Percentiles rank a stretch among this genome's conserved stretches.
These are phyloP conservation scores for Diaprepes abbreviatus DNA, from an alignment of 2,888 invertebrate species.

Conservation along the genomic window DNA sequence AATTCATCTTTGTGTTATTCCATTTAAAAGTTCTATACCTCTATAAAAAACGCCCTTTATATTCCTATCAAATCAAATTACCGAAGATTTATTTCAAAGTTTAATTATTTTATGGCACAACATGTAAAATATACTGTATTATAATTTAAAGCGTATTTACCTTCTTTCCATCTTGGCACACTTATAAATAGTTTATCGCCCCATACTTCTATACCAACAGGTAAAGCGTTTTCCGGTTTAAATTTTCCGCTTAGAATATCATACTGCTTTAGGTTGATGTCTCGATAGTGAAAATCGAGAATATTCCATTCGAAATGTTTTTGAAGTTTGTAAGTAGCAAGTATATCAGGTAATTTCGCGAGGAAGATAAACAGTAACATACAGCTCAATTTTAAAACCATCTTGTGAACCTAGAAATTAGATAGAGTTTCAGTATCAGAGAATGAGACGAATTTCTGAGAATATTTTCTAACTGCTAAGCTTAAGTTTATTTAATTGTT, in stretches of 20 bases:
- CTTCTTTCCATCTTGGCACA: conserved; percentile 85
- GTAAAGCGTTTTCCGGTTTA: conserved; percentile 83
- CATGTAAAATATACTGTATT: not conserved
- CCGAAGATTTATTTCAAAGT: too few species aligned
- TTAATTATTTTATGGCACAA: not conserved
- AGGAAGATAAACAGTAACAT: not conserved
- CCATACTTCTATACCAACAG: conserved; percentile 87
- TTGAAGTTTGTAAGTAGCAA: conserved; percentile 46
- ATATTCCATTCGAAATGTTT: conserved; percentile 78
- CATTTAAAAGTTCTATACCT: too few species aligned
- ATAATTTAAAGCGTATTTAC: too few species aligned
- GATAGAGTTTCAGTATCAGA: too few species aligned
- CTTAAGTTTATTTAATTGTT: too few species aligned
- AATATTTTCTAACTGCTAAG: too few species aligned
- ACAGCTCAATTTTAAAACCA: not conserved
- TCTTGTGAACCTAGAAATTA: not conserved
- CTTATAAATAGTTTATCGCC: conserved; percentile 85
- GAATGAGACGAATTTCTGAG: too few species aligned
- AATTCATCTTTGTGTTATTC: too few species aligned
- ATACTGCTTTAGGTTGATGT: conserved; percentile 72
- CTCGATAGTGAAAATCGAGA: conserved; percentile 83
- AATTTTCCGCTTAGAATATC: conserved; percentile 77
- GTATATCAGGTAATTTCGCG: not conserved
- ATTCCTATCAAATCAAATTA: too few species aligned
- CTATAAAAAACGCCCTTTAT: too few species aligned